Evolutionary conservation across 2,113 vertebrate species (phyloP).

Genomic region (Lasiurus cinereus): DNA sequence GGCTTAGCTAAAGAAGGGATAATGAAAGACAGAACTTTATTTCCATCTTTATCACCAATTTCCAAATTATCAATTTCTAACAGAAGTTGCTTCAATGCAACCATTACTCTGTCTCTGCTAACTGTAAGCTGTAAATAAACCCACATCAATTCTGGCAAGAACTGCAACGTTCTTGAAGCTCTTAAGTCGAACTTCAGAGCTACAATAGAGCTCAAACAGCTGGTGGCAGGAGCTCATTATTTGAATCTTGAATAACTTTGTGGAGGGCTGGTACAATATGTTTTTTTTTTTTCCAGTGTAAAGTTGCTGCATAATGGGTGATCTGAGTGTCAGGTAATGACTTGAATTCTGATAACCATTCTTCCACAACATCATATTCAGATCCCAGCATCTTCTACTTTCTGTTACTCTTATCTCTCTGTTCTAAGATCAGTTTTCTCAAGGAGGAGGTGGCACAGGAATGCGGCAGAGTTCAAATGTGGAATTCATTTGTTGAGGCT

Average conservation of each 20-base stretch:
- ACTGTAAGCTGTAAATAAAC: constrained; percentile 95
- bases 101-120: constrained; percentile 97
- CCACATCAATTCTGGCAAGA: constrained; percentile 98
- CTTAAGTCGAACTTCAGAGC: constrained; percentile 95
- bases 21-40: constrained; percentile 97
- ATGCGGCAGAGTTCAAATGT: constrained; percentile 88
- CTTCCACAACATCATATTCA: no score
- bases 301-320: no score
- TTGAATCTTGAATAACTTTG: no score
- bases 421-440: constrained; percentile 93
- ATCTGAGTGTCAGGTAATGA: no score
- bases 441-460: constrained; percentile 89
- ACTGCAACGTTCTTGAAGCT: constrained; percentile 98
- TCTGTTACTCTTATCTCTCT: constrained; percentile 77
- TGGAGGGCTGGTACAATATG: no score
- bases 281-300: no score
- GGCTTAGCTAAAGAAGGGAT: constrained; percentile 98
- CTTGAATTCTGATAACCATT: no score
- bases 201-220: constrained; percentile 97
- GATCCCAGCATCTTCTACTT: no score
- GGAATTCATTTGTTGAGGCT: constrained; percentile 93
- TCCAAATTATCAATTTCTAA: constrained; percentile 99
- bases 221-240: constrained; percentile 91
- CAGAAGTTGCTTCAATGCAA: constrained; percentile 97
- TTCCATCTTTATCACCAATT: constrained; percentile 99